Percentiles rank a stretch among this genome's conserved stretches.
These are phyloP conservation scores for Neoascia interrupta DNA, from an alignment of 2,888 invertebrate genomes.

Conservation along the genomic window DNA sequence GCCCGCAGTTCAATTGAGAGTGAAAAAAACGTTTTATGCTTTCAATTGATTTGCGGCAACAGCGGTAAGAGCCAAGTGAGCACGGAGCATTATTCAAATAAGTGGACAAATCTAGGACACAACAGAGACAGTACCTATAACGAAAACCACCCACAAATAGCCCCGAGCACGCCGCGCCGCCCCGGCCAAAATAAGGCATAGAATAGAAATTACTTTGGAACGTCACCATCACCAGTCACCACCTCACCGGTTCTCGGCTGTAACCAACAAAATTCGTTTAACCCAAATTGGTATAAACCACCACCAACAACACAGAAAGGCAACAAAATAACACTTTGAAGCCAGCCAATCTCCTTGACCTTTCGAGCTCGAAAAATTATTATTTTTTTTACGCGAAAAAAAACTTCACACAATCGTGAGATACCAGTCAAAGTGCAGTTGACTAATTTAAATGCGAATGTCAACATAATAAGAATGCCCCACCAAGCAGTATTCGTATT, in stretches of 20 bases:
- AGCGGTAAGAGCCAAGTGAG: slow-evolving; percentile 47
- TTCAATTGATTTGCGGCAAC: slow-evolving; percentile 43
- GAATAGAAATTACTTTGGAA: slow-evolving; percentile 8
- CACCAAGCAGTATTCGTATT: slow-evolving; percentile 22
- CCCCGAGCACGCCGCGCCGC: slow-evolving; percentile 10
- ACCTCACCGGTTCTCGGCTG: too few relatives aligned
- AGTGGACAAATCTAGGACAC: slow-evolving; percentile 49
- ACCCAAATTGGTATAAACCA: slow-evolving; percentile 28
- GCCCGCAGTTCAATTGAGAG: slow-evolving; percentile 21
- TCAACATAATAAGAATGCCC: slow-evolving; percentile 27
- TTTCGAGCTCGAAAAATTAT: slow-evolving; percentile 16
- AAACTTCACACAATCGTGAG: background rate
- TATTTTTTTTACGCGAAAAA: slow-evolving; percentile 5
- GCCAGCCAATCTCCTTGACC: slow-evolving; percentile 45
- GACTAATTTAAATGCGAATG: slow-evolving; percentile 19
- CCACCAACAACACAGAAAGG: slow-evolving; percentile 1
- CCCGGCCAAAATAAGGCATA: slow-evolving; percentile 29
- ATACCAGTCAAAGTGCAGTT: slow-evolving; percentile 27
- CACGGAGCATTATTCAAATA: slow-evolving; percentile 44
- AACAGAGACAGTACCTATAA: too few relatives aligned
- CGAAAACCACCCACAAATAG: too few relatives aligned
- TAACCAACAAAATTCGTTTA: slow-evolving; percentile 23
- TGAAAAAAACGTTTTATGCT: slow-evolving; percentile 3
- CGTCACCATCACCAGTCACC: slow-evolving; percentile 16
- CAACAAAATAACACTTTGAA: slow-evolving; percentile 22